These are phyloP conservation scores for Austrolebias charrua DNA, from an alignment of 2,797 vertebrate genomes.

Conservation along the genomic window DNA sequence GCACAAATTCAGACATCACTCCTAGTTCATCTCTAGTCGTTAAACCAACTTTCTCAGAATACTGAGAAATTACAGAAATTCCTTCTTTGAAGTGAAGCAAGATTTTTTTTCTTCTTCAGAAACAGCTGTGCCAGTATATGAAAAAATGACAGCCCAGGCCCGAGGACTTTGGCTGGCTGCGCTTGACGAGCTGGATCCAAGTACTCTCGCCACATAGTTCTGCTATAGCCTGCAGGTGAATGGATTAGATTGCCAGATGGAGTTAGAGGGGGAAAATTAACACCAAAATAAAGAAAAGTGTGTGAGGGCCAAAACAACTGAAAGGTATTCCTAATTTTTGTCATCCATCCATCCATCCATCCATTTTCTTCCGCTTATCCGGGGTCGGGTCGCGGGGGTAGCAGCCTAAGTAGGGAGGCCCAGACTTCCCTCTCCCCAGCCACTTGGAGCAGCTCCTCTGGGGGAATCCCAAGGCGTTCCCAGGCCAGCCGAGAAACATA, in stretches of 20 bases:
- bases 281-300: constrained; percentile 90
- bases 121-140: constrained; percentile 93
- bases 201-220: constrained; percentile 75
- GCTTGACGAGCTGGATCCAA: constrained; percentile 73
- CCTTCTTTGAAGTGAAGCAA: constrained; percentile 59
- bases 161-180: constrained; percentile 87
- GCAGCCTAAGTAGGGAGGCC: too few relatives aligned
- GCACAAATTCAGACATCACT: constrained; percentile 21
- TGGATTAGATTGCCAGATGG: constrained; percentile 99
- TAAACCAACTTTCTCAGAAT: constrained; percentile 45
- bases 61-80: constrained; percentile 35
- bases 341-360: too few relatives aligned
- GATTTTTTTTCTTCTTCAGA: constrained; percentile 62
- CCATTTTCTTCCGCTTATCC: too few relatives aligned
- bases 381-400: too few relatives aligned
- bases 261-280: constrained; percentile 94
- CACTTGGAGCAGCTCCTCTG: too few relatives aligned
- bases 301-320: constrained; percentile 65
- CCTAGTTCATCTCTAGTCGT: background rate
- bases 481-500: too few relatives aligned
- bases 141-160: constrained; percentile 92
- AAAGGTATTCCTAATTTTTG: constrained; percentile 21
- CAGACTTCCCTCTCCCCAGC: too few relatives aligned
- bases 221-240: constrained; percentile 98
- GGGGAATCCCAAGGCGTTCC: too few relatives aligned